These are phyloP conservation scores for Chloroclysta siterata DNA, from an alignment of 2,888 invertebrate genomes.

Conservation along the genomic window DNA sequence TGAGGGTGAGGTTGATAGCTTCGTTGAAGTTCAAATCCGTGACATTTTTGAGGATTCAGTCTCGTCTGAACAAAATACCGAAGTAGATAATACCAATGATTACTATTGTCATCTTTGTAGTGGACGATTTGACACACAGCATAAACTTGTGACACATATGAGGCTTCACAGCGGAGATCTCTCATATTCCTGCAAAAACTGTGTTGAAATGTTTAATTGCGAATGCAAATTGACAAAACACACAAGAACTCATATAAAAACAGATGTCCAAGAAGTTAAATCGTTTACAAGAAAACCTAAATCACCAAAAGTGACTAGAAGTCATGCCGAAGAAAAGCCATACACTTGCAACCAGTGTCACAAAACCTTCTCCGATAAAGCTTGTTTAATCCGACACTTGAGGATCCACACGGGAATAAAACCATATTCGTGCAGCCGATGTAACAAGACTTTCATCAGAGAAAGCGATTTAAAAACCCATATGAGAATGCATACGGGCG, in stretches of 20 bases:
- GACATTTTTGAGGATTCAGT: slow-evolving; percentile 13
- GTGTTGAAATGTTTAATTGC: slow-evolving; percentile 4
- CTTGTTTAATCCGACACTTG: slow-evolving; percentile 14
- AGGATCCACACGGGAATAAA: slow-evolving; percentile 11
- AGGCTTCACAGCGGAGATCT: slow-evolving; percentile 5
- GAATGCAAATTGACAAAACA: slow-evolving; percentile 14
- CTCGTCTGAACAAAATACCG: not conserved
- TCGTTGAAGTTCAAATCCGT: slow-evolving; percentile 16
- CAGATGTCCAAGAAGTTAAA: not conserved
- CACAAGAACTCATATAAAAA: not conserved
- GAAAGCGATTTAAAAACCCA: slow-evolving; percentile 16
- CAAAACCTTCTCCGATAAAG: slow-evolving; percentile 13
- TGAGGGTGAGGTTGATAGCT: slow-evolving; percentile 2
- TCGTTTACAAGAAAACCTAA: slow-evolving; percentile 1
- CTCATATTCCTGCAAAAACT: slow-evolving; percentile 6
- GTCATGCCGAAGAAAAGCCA: not conserved
- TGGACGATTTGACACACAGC: slow-evolving; percentile 12
- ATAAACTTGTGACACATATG: slow-evolving; percentile 11
- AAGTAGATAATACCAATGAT: not conserved
- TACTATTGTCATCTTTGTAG: slow-evolving; percentile 19
- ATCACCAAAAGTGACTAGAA: not conserved
- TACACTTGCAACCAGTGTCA: slow-evolving; percentile 4
- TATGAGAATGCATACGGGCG: slow-evolving; percentile 17
- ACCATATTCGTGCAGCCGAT: slow-evolving; percentile 6
- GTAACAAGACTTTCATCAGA: slow-evolving; percentile 10